A percentile compares a stretch with the other conserved stretches of the same genome.
Evolutionary conservation across 2,888 invertebrate species (phyloP).

Genomic region (Eupithecia centaureata): DNA sequence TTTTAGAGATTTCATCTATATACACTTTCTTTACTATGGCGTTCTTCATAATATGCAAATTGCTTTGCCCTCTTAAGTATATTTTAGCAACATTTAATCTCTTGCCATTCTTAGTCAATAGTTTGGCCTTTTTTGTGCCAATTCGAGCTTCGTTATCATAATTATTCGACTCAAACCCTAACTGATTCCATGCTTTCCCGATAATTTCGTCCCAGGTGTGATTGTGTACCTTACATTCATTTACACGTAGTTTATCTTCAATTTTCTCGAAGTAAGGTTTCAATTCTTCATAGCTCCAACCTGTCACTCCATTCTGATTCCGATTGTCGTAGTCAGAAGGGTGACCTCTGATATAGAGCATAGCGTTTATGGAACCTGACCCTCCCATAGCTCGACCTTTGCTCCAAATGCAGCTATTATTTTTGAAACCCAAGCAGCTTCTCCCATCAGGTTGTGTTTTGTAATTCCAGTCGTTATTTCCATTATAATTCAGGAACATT

Average conservation of each 20-base stretch:
- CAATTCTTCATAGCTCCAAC: conserved; percentile 79
- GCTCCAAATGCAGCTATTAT: conserved; percentile 80
- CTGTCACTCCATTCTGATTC: conserved; percentile 76
- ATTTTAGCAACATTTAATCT: conserved; percentile 74
- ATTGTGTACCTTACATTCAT: conserved; percentile 13
- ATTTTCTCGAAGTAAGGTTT: conserved; percentile 49
- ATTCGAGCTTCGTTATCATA: conserved; percentile 60
- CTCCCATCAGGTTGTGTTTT: conserved; percentile 64
- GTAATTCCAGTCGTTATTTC: conserved; percentile 81
- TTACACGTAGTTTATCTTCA: conserved; percentile 23
- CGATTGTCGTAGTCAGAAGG: conserved; percentile 81
- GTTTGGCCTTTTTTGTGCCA: conserved; percentile 76
- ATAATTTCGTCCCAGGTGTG: conserved; percentile 50
- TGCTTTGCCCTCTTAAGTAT: conserved; percentile 43
- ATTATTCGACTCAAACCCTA: conserved; percentile 56
- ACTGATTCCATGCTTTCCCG: conserved; percentile 65
- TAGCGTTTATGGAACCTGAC: conserved; percentile 84
- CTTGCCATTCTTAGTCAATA: conserved; percentile 54
- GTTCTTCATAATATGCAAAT: conserved; percentile 74
- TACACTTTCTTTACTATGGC: conserved; percentile 77
- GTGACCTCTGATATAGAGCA: conserved; percentile 85
- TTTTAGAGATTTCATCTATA: conserved; percentile 71
- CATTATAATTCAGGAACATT: conserved; percentile 54
- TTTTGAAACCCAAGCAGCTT: conserved; percentile 30
- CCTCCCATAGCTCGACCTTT: conserved; percentile 87